Evolutionary conservation across 2,797 vertebrate species (phyloP).

Genomic region (Xenentodon cancila): DNA sequence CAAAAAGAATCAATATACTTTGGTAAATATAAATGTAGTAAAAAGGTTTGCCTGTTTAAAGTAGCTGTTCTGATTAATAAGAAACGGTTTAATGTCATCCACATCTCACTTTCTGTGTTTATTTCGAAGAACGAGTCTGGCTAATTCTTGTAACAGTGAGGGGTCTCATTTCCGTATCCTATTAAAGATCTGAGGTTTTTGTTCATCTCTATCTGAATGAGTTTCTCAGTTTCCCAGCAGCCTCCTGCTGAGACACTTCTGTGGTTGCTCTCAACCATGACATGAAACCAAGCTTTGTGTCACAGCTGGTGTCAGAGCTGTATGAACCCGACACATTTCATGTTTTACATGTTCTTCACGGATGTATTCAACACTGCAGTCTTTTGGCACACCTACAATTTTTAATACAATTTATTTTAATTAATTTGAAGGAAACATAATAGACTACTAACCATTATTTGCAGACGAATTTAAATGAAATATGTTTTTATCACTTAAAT

Average conservation of each 20-base stretch:
- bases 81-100: conserved; percentile 13
- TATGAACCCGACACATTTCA: conserved; percentile 15
- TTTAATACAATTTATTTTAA: conserved; percentile 4
- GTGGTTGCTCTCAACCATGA: conserved; percentile 53
- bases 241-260: conserved; percentile 57
- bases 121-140: conserved; percentile 22
- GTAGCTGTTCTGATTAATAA: conserved; percentile 10
- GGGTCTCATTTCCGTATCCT: conserved; percentile 54
- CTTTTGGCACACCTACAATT: background rate
- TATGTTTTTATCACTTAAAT: background rate
- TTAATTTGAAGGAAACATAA: conserved; percentile 14
- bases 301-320: conserved; percentile 49
- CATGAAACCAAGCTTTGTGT: conserved; percentile 56
- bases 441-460: background rate
- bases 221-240: conserved; percentile 47
- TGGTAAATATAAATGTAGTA: background rate
- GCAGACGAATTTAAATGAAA: background rate
- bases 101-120: conserved; percentile 14
- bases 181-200: conserved; percentile 56
- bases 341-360: conserved; percentile 20
- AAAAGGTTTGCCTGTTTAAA: conserved; percentile 15
- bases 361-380: background rate
- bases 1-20: conserved; percentile 2
- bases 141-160: conserved; percentile 51
- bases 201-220: conserved; percentile 56